Base-by-base conservation (phyloP, 2,888 invertebrate species). In the Acheta domesticus region DNA sequence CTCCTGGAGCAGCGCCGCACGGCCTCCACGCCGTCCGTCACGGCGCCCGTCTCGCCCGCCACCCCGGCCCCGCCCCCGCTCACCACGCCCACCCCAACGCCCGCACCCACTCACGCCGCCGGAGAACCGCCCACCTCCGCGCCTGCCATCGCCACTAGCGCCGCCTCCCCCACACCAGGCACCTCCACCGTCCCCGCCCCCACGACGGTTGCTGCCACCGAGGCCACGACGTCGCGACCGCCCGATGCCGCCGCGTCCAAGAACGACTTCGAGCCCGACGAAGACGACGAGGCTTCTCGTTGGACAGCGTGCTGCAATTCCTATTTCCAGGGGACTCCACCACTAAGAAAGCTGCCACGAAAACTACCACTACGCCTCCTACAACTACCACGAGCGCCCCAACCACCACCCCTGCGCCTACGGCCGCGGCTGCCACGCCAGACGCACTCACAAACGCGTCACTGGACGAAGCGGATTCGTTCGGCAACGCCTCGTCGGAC, bases 271-370 rank as follows among this genome's bases (percentile, higher is more conserved):
- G 87, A 87, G 12, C 87, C 89, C 14, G 88, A 88, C 8, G 89
- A 89, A 19, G 89, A 89, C 14, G 85, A 85, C 50, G 83, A 19
- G 83, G 85, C 50, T 90, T 91, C 84, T 91, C 91, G 0, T 88
- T 92, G 48, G 91, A 91, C 79, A 91, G 89, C 83, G 90, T 92
- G 11, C 85, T 92, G 20, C 89, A 92, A 84, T 86, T 92, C n/a
- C 85, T 92, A 36, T 88, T 92, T 49, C 89, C 89, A 80, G 89
- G 89, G 49, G 87, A 84, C 80, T 88, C 88, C 5, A 62, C 62
- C n/a, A 62, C 62, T 62, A 62, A 62, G n/a, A 14, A 3, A 19
- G 16, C 62, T 14, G 16, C n/a, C 16, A n/a, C 62, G 16, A 62
- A 62, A 62, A 62, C 62, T 3, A 62, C 62, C n/a, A 62, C 14